Evolutionary conservation across 2,113 vertebrate genomes (phyloP).

Genomic region (Podiceps cristatus): DNA sequence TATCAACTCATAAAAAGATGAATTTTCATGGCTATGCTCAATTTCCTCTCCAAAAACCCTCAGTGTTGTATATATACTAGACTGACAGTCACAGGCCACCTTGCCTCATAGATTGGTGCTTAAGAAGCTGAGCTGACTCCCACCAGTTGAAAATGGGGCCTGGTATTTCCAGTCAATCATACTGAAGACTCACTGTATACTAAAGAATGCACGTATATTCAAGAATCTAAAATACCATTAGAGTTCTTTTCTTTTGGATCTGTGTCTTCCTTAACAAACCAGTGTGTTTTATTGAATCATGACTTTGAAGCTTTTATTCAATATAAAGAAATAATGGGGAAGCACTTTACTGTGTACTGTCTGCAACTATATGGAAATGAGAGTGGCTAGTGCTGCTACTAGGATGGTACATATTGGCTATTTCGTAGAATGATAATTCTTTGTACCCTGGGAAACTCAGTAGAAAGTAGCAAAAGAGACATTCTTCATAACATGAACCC

Average conservation of each 20-base stretch:
- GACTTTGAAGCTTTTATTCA: not conserved
- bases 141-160: not conserved
- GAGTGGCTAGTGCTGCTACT: not conserved
- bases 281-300: not conserved
- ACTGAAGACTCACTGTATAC: not conserved
- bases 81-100: not conserved
- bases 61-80: not conserved
- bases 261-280: not conserved
- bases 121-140: not conserved
- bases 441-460: not conserved
- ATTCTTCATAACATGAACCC: not conserved
- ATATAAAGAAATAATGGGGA: not conserved
- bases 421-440: not conserved
- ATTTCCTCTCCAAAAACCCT: not conserved
- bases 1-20: not conserved
- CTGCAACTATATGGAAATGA: not conserved
- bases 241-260: not conserved
- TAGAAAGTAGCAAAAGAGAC: not conserved
- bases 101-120: not conserved
- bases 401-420: not conserved
- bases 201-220: not conserved
- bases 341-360: not conserved
- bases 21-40: not conserved
- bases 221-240: not conserved
- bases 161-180: not conserved